phyloP scores from a whole-genome alignment of 2,797 vertebrate species.

The Hipposideros larvatus region DNA sequence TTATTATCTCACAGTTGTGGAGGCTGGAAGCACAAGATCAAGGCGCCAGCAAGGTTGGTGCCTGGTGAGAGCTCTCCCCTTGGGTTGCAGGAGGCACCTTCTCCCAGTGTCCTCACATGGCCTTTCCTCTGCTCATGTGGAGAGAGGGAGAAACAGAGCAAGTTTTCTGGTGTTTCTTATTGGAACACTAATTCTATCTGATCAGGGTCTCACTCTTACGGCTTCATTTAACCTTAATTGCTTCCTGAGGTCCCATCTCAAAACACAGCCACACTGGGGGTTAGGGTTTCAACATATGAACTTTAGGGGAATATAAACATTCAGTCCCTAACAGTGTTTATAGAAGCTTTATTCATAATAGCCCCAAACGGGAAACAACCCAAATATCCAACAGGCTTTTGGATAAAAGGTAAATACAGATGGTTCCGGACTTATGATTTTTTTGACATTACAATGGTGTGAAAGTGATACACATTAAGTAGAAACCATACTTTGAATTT shows the following conservation, averaged over 20 bases:
- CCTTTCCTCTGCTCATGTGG: neutral
- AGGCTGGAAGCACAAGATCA: neutral
- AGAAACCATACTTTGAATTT: neutral
- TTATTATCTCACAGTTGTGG: neutral
- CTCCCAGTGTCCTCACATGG: neutral
- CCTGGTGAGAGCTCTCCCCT: neutral
- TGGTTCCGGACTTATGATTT: neutral
- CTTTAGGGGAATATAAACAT: neutral
- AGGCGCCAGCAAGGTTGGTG: neutral
- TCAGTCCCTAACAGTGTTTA: neutral
- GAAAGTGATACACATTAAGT: neutral
- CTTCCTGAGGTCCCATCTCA: neutral
- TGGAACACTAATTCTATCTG: neutral
- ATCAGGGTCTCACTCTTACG: neutral
- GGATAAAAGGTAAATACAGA: neutral
- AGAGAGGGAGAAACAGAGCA: neutral
- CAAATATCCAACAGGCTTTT: neutral
- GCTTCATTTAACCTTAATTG: neutral
- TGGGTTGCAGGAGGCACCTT: neutral
- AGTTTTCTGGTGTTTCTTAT: neutral
- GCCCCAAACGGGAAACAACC: neutral
- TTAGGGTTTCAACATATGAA: neutral
- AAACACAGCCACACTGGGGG: neutral
- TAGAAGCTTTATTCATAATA: neutral
- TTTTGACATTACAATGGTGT: neutral